A percentile compares a stretch with the other conserved stretches of the same genome.
phyloP scores from a whole-genome alignment of 2,113 vertebrate genomes.

The Muntiacus muntjak region DNA sequence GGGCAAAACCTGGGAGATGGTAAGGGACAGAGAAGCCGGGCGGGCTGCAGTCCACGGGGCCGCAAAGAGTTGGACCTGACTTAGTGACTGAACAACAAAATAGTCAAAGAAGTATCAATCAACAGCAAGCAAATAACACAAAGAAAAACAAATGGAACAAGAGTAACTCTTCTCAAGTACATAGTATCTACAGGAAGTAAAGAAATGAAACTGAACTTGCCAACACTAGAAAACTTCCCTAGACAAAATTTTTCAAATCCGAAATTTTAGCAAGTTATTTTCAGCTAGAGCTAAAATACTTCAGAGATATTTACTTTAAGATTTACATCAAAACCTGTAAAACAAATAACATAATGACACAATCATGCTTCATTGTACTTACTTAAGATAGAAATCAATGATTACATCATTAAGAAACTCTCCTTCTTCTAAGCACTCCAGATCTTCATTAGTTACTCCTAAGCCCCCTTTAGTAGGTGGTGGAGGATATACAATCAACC shows the following conservation, averaged over 20 bases:
- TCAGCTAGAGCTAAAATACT: slow-evolving; percentile 32
- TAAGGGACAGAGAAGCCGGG: not conserved
- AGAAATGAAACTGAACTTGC: not conserved
- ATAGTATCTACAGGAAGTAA: not conserved
- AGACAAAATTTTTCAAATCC: not conserved
- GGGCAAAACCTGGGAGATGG: not conserved
- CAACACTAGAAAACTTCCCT: not conserved
- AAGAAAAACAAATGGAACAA: not conserved
- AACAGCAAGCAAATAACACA: not conserved
- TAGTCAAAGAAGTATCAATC: not conserved
- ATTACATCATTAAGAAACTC: slow-evolving; percentile 99
- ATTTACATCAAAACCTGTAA: slow-evolving; percentile 20
- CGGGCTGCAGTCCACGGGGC: not conserved
- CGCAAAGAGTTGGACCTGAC: not conserved
- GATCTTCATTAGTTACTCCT: slow-evolving; percentile 94
- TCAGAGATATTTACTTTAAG: not conserved
- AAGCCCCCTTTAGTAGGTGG: slow-evolving; percentile 95
- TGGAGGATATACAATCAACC: slow-evolving; percentile 96
- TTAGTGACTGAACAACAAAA: not conserved
- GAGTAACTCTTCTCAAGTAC: not conserved
- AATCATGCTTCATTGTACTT: slow-evolving; percentile 66
- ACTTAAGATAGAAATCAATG: slow-evolving; percentile 99
- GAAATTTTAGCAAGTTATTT: not conserved
- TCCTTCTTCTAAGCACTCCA: slow-evolving; percentile 94
- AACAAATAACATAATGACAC: not conserved